Evolutionary conservation across 2,113 vertebrate genomes (phyloP), one percentile per base, ranked within the genome.

Genomic region (Nettapus auritus): DNA sequence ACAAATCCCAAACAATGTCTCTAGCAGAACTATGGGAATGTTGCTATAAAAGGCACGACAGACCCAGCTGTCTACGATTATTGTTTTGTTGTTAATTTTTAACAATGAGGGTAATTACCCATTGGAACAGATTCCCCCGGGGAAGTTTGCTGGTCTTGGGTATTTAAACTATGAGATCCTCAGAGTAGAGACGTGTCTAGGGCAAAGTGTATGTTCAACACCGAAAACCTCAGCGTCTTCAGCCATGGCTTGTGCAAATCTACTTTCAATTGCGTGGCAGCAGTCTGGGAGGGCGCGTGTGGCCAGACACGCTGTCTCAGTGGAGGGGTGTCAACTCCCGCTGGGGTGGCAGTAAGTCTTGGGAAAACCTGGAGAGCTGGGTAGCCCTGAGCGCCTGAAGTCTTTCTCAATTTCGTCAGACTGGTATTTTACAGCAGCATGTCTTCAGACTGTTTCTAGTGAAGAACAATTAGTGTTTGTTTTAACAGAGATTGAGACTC

Each of bases 51-150:
- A 97, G 93, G 88, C 91, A 95, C 1, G 4, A 87, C 91, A 73
- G 71, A 63, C 89, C 31, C 89, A 93, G 87, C 93, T 96, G 95
- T 82, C 93, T 96, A 55, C 6, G 1, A 93, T 96, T 95, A 96
- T 94, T 96, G 91, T 96, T 94, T 95, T 93, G 82, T 91, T 89
- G 93, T 97, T 95, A 96, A 92, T 95, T 96, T 95, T 95, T 97
- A 94, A 96, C 95, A 96, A 96, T 94, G 88, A 93, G 67, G 71
- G 84, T 90, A 96, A 94, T 91, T 95, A 92, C 70, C 87, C 94
- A 76, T 23, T 91, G 91, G 93, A 95, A 73, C 75, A 91, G 84
- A 77, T 89, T 8, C 38, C 81, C 90, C 86, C 57, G 2, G 57
- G 95, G 81, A 92, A 82, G 67, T 82, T 94, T 94, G 81, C 87